Base-by-base conservation (phyloP, 1,140 invertebrate genomes). In the Phocides pigmalion region DNA sequence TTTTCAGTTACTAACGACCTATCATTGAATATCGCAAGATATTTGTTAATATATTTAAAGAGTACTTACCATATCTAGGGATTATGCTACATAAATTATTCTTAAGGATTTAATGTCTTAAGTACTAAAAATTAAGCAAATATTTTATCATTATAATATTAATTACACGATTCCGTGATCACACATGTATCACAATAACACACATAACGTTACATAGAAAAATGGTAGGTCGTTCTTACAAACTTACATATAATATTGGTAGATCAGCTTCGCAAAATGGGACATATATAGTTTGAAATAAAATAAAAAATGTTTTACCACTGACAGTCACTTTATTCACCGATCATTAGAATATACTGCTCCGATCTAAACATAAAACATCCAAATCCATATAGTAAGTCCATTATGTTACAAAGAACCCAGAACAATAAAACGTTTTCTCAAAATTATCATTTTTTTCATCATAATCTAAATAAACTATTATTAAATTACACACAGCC, bases 281-380 rank as follows among this genome's bases (percentile, higher is more conserved):
- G 56, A 63, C 32, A 32, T 64, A 46, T 59, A 44, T 20, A 74
- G 61, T 69, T 64, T 42, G 39, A 64, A 70, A 79, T 66, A 78
- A 82, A 81, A 79, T 77, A 72, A 84, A 76, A 76, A 70, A 66
- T 62, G 50, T 64, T 67, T 76, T 68, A 71, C 81, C 81, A 89
- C 73, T 81, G 81, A 89, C 70, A 87, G 68, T 88, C 80, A 81
- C 77, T 88, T 90, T 90, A 89, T 89, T 90, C 68, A 84, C 70
- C 77, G 79, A 84, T 76, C 74, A 76, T 84, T 77, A 84, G 74
- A 84, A 83, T 84, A 77, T 85, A 77, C 72, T 82, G 84, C 65
- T 84, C 72, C 69, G 78, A 86, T 87, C 83, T 88, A 88, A 90
- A 90, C 86, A 90, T 66, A 90, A 58, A 87, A 89, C 79, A 89